Base-by-base conservation (phyloP, 2,113 vertebrate species). In the Onychostoma macrolepis region DNA sequence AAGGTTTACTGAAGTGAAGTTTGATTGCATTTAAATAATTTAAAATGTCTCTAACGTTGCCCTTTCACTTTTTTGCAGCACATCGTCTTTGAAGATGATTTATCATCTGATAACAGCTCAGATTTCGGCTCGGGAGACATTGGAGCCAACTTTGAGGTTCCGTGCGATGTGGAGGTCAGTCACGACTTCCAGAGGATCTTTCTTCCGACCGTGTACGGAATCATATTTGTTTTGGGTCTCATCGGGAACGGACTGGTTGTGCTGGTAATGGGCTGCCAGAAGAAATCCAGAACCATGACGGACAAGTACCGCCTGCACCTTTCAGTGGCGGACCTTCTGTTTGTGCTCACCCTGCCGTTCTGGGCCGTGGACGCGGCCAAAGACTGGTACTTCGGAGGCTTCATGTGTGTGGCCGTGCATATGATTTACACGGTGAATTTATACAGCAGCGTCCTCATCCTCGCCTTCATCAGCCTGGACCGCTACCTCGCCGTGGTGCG, bases 391-490 rank as follows among this genome's bases (percentile, higher is more conserved):
- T 99, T 99, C 0, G 98, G 98, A 9, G 93, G 94, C 0, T 93
- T 95, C 72, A 91, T 97, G 28, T 99, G 98, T 90, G 95, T 98
- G 48, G 93, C 95, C 0, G 96, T 99, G 74, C 97, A 99, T 19
- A 95, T 97, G 86, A 97, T 99, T 90, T 98, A 99, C 92, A 99
- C 98, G 0, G 97, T 99, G 89, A 99, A 99, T 93, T 95, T 99
- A 81, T 99, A 99, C 8, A 97, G 98, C 93, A 99, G 98, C 41
- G 98, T 99, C 83, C 95, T 99, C 85, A 98, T 99, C 92, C 93
- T 99, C 92, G 98, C 98, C 19, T 99, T 99, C 87, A 99, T 99
- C 91, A 99, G 98, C 43, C 92, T 99, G 92, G 98, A 99, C 90
- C 96, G 98, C 3, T 99, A 99, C 94, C 93, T 99, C 93, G 98